Base-by-base conservation (phyloP, 2,888 invertebrate genomes). In the Ochlodes sylvanus region DNA sequence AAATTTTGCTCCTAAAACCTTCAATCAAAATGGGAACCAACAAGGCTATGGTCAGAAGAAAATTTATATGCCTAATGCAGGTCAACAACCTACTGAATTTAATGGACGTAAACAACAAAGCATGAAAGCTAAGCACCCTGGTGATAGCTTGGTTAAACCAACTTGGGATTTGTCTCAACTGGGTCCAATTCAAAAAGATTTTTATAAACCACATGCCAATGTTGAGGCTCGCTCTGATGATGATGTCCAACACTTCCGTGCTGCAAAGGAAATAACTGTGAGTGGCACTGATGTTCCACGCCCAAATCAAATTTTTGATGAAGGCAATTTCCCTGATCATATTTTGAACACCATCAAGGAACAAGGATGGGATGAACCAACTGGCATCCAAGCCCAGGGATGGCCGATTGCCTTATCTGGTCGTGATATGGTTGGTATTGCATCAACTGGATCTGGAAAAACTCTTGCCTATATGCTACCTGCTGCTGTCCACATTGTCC, bases 341-440 rank as follows among this genome's bases (percentile, higher is more conserved):
- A 95, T 98, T 2, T 96, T 97, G 94, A 95, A 94, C 70, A 96
- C 97, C 72, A 96, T 97, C 76, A 94, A 95, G 73, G 96, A 96
- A 76, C 98, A 96, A 84, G 97, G 97, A 62, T 97, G 96, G 86
- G 93, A 95, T 62, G 96, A 97, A 77, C 99, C 99, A 2, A 99
- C 99, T 47, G 96, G 98, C 17, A 99, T 99, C 81, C 99, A 99
- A 89, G 96, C 98, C 50, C 98, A 98, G 83, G 98, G 98, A 41
- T 99, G 98, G 98, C 99, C 99, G 7, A 97, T 99, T 80, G 97
- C 98, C 15, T 90, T 99, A 14, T 97, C 97, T 76, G 99, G 99
- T 0, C 95, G 98, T 38, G 98, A 99, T 88, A 95, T 99, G 93
- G 98, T 99, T 68, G 98, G 98, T 61, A 98, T 98, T 83, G 98